Percentiles rank a stretch among this genome's conserved stretches.
Conservation (phyloP, 2,888 invertebrate genomes). For the Acanthoscelides obtectus region DNA sequence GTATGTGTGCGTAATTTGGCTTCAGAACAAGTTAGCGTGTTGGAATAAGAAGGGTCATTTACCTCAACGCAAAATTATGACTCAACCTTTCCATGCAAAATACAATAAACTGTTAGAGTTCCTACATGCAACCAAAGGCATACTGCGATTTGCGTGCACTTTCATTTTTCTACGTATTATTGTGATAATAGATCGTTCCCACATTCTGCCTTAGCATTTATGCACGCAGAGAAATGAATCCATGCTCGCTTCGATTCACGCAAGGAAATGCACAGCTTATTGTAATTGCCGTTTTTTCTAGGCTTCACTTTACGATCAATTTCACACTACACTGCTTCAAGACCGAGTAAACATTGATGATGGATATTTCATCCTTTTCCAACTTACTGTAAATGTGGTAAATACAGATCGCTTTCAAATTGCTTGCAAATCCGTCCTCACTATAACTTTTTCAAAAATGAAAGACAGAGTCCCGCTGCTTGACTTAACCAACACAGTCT, state of each 20-base stretch:
- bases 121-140: background rate
- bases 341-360: too few species aligned
- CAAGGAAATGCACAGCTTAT: background rate
- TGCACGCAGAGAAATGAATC: background rate
- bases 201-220: background rate
- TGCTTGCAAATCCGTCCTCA: too few species aligned
- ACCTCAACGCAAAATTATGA: too few species aligned
- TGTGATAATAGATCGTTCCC: background rate
- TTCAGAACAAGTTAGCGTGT: too few species aligned
- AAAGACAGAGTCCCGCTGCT: too few species aligned
- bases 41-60: too few species aligned
- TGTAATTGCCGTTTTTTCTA: background rate
- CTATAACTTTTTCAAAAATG: too few species aligned
- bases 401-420: too few species aligned
- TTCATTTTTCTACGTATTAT: background rate
- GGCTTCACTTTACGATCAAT: background rate
- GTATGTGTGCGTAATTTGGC: too few species aligned
- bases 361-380: too few species aligned
- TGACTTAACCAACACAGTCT: too few species aligned
- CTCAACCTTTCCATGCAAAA: background rate
- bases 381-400: too few species aligned
- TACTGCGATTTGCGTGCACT: background rate
- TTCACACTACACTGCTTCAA: background rate
- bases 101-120: background rate
- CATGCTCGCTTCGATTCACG: background rate